Conservation (phyloP, 1,140 invertebrate species). For the Zaprionus tsacasi region DNA sequence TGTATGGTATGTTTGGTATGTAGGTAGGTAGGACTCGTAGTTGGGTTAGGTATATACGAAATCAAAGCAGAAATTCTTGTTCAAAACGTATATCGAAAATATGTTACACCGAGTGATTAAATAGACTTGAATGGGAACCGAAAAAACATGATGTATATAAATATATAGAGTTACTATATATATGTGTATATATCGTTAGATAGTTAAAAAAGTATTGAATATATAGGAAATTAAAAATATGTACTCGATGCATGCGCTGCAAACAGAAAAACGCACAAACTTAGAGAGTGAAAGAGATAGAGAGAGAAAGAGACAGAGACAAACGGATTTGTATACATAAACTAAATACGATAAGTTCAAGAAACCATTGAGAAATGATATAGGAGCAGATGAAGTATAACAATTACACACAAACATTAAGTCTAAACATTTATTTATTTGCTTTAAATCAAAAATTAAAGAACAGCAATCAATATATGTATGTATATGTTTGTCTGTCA, state of each 20-base stretch:
- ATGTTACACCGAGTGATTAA: constrained; percentile 24
- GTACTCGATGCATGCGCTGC: constrained; percentile 18
- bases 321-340: constrained; percentile 10
- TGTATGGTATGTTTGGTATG: neutral
- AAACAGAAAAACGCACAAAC: constrained; percentile 18
- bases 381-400: constrained; percentile 25
- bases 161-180: constrained; percentile 1
- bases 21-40: constrained; percentile 5
- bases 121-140: constrained; percentile 6
- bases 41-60: constrained; percentile 19
- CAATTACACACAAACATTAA: constrained; percentile 61
- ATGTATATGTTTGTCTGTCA: constrained; percentile 28
- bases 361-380: constrained; percentile 7
- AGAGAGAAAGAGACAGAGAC: neutral
- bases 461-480: constrained; percentile 47
- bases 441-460: constrained; percentile 25
- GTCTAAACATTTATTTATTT: constrained; percentile 54
- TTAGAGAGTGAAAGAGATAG: constrained; percentile 10
- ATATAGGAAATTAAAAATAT: neutral
- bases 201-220: neutral
- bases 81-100: constrained; percentile 12
- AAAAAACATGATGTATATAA: neutral
- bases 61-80: constrained; percentile 29
- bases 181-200: neutral
- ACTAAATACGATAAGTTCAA: neutral